Percentiles rank a stretch among this genome's conserved stretches.
phyloP scores from a whole-genome alignment of 2,797 vertebrate species.

The Erethizon dorsatum region DNA sequence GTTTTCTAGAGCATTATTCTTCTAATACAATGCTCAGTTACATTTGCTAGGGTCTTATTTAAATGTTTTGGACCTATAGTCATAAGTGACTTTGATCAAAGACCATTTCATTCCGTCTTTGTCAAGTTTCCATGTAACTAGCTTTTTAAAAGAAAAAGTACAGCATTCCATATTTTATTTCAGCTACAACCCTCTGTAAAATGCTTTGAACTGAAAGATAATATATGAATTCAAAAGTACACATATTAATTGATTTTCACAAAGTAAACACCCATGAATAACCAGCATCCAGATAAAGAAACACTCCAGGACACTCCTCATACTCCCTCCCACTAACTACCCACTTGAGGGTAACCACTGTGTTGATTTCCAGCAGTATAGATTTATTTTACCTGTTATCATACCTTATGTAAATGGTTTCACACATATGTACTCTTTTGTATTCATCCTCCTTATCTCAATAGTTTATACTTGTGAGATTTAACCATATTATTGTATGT shows the following conservation, averaged over 20 bases:
- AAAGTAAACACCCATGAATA: conserved; percentile 41
- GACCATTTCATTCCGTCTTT: background rate
- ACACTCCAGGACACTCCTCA: background rate
- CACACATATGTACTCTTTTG: background rate
- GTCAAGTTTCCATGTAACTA: conserved; percentile 32
- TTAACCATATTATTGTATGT: background rate
- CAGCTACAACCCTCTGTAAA: background rate
- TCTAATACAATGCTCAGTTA: conserved; percentile 70
- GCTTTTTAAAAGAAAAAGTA: conserved; percentile 28
- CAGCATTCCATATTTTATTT: conserved; percentile 30
- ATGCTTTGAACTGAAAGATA: background rate
- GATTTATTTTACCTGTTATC: conserved; percentile 22
- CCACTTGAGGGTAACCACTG: background rate
- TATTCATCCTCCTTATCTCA: conserved; percentile 26
- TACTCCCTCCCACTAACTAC: background rate
- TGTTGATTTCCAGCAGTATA: background rate
- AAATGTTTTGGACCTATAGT: conserved; percentile 66
- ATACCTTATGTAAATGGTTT: background rate
- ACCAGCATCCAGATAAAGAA: conserved; percentile 31
- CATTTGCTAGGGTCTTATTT: conserved; percentile 62
- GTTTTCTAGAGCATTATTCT: conserved; percentile 62
- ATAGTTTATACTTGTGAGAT: conserved; percentile 6
- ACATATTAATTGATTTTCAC: conserved; percentile 21
- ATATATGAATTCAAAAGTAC: background rate
- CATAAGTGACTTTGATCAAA: conserved; percentile 54